Base-by-base conservation (phyloP, 2,113 vertebrate genomes). In the Channa argus region DNA sequence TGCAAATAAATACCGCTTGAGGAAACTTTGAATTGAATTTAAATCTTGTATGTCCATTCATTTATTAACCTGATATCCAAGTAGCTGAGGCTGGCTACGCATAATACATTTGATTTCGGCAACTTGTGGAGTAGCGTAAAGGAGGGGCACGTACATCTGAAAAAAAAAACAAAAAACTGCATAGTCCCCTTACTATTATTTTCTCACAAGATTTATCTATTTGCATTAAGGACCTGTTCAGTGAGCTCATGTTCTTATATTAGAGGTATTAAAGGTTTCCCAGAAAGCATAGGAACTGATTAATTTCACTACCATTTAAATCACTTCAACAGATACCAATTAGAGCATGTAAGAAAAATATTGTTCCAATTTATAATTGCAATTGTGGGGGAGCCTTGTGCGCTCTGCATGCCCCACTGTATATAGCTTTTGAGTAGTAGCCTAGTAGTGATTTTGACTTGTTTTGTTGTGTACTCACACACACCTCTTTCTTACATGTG, bases 291-390 rank as follows among this genome's bases (percentile, higher is more conserved):
- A 79, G 72, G 79, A 64, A 71, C 43, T 53, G 24, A 81, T 84
- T 77, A 60, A 73, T 70, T 72, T 66, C 0, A 2, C 51, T 61
- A 60, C 50, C 36, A 15, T 72, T 88, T 79, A 67, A 79, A 66
- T 79, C 8, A 54, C 51, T 44, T 34, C 37, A 75, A 84, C 82
- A 84, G 3, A 74, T 62, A 1, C 15, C 61, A 74, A 64, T 73
- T 73, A 47, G 33, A 34, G 47, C 41, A 63, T 59, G 24, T 24
- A 46, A 54, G 69, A n/a, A 56, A 71, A 77, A 53, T 56, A 39
- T 60, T 46, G 15, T 65, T 59, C 33, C 12, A 55, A 38, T 85
- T 43, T 66, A 5, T 67, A 54, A 24, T 13, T 56, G 49, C 68
- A 54, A 46, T 66, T 15, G 51, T 9, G 52, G 38, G 7, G 6